Base-by-base conservation (phyloP, 2,113 vertebrate genomes). In the Chitala chitala region DNA sequence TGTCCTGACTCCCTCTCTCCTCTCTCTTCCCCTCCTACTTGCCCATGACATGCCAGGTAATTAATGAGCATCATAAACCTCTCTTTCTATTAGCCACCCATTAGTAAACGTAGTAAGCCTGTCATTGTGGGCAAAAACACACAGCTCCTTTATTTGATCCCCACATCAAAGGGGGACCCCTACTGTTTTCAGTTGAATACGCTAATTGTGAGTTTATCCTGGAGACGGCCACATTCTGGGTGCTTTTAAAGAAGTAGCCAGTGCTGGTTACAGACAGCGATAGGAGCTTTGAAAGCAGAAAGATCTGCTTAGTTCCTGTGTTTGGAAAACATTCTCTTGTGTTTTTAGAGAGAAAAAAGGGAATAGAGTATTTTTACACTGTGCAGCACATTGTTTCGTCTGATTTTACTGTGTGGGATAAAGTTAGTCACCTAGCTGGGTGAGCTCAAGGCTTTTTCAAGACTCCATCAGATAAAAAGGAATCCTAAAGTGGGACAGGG, bases 41-140 rank as follows among this genome's bases (percentile, higher is more conserved):
- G 92, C 90, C 88, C 90, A 92, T 92, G 92, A 93, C 93, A 94
- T 90, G 89, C 86, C 91, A 86, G 89, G 92, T 95, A 95, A 95
- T 95, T 95, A 95, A 95, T 92, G 92, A 93, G 93, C 91, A 93
- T 94, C 92, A 96, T 94, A 94, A 95, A 94, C 89, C 91, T 92
- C 90, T 92, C 92, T 94, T 93, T 94, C 90, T 93, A 95, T 95
- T 95, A 94, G 94, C 92, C 93, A 90, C 87, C 94, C 93, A 95
- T 95, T 94, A 94, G 93, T 91, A 93, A 94, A 93, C 91, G 91
- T 92, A 91, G 91, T 92, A 92, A 90, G 89, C 89, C 92, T 94
- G 94, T 94, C 93, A 94, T 93, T 93, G 94, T 93, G 90, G 91
- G 94, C 93, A 95, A 94, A 95, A 94, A 93, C 92, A 91, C 91